Evolutionary conservation across 2,113 vertebrate species (phyloP).

Genomic region (Xenus cinereus): DNA sequence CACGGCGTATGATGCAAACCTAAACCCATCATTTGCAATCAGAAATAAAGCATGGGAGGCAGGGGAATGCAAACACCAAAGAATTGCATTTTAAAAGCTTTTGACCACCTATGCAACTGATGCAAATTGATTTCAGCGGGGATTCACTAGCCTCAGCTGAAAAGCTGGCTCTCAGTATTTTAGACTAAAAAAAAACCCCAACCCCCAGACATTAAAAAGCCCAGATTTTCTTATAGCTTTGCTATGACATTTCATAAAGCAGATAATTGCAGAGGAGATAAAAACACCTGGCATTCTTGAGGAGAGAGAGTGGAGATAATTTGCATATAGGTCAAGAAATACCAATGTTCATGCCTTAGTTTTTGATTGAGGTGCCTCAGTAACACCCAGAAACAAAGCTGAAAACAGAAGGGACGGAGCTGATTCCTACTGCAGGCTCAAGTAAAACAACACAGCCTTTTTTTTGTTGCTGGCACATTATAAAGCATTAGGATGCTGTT

Average conservation of each 20-base stretch:
- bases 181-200: background rate
- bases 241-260: background rate
- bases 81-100: background rate
- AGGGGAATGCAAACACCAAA: background rate
- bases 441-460: background rate
- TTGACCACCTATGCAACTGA: background rate
- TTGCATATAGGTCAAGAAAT: background rate
- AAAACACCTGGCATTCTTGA: background rate
- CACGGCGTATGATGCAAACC: background rate
- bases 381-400: background rate
- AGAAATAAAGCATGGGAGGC: background rate
- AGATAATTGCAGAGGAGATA: background rate
- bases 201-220: background rate
- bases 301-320: background rate
- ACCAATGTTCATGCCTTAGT: background rate
- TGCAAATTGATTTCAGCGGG: background rate
- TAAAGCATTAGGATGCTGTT: background rate
- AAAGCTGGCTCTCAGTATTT: background rate
- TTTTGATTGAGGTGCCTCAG: background rate
- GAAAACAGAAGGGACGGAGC: background rate
- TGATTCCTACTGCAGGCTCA: background rate
- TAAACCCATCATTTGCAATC: background rate
- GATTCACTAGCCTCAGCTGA: background rate
- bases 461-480: background rate
- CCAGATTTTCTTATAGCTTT: background rate